Conservation (phyloP, 2,797 vertebrate species). For the Astyanax mexicanus region DNA sequence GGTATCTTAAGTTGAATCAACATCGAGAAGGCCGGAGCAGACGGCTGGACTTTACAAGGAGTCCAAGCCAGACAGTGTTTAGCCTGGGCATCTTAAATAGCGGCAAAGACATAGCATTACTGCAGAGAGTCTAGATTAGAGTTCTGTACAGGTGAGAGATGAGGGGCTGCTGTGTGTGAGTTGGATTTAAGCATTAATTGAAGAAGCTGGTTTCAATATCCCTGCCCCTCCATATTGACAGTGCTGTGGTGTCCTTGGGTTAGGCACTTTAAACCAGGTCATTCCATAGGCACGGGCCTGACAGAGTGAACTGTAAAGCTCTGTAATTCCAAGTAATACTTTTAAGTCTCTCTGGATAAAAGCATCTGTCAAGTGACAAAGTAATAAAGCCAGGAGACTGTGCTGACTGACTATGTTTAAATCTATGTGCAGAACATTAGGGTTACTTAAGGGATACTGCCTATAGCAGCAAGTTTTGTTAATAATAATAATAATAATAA, state of each 20-base stretch:
- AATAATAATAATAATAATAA: no score
- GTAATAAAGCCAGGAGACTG: constrained; percentile 1
- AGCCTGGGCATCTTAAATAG: neutral
- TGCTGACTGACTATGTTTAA: neutral
- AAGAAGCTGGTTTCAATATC: constrained; percentile 2
- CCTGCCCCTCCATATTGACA: neutral
- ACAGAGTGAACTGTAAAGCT: constrained; percentile 13
- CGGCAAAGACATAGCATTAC: neutral
- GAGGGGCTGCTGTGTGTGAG: neutral
- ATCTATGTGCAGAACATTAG: neutral
- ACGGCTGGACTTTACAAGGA: constrained; percentile 63
- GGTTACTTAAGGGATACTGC: constrained; percentile 1
- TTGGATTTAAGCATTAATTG: neutral
- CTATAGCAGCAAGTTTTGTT: constrained; percentile 9
- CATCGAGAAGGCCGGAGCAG: constrained; percentile 52
- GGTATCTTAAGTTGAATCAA: constrained; percentile 57
- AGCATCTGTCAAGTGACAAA: constrained; percentile 8
- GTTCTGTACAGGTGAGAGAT: neutral
- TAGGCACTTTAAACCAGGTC: neutral
- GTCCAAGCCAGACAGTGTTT: constrained; percentile 13
- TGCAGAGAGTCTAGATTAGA: neutral
- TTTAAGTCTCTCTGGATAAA: neutral
- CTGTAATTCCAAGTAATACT: constrained; percentile 15
- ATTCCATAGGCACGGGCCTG: neutral
- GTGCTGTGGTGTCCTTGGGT: neutral